These are phyloP conservation scores for Limnephilus rhombicus DNA, from an alignment of 2,888 invertebrate genomes.

Conservation along the genomic window DNA sequence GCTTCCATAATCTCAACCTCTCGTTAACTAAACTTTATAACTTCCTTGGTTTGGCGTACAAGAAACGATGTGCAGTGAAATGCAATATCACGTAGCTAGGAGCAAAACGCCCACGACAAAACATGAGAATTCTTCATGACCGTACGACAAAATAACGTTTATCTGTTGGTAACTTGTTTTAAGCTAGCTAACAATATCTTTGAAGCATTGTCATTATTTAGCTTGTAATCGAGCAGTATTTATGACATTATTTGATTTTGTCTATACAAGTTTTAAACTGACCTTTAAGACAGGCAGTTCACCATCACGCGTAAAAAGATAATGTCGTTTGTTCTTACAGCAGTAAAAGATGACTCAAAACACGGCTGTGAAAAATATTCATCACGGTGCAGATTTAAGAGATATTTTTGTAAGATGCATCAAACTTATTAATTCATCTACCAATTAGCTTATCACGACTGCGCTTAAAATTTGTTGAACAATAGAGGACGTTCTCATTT, in stretches of 20 bases:
- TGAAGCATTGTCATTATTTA: background rate
- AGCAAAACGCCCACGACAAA: background rate
- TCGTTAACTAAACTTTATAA: background rate
- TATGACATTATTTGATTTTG: background rate
- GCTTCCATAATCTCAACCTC: background rate
- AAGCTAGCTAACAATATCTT: background rate
- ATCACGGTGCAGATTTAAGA: background rate
- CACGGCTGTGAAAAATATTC: background rate
- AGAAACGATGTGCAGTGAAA: background rate
- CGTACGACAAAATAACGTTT: background rate
- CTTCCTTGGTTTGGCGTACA: background rate
- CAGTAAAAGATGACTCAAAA: background rate
- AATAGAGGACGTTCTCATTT: no score
- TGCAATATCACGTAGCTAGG: background rate
- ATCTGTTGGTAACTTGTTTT: background rate
- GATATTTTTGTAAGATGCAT: background rate
- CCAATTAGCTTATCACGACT: background rate
- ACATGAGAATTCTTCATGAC: background rate
- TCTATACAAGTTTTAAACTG: background rate
- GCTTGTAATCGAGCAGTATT: background rate
- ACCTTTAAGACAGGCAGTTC: background rate
- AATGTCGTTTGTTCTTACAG: background rate
- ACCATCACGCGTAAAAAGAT: background rate
- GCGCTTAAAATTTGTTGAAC: no score
- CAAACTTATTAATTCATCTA: background rate